Base-by-base conservation (phyloP, 2,888 invertebrate genomes). In the Caenorhabditis sp. region DNA sequence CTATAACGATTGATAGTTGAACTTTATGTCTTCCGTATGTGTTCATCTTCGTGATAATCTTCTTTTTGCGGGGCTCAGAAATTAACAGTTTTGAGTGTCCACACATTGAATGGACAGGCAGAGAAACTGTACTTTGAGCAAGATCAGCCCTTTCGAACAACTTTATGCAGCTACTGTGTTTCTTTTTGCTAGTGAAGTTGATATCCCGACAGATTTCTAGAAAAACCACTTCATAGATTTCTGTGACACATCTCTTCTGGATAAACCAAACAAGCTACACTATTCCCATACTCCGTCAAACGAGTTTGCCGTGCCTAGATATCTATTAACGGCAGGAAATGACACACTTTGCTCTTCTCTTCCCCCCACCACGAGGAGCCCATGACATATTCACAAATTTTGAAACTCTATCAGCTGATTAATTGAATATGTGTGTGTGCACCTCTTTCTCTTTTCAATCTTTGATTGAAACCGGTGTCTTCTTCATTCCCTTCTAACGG, bases 321-420 rank as follows among this genome's bases (percentile, higher is more conserved):
- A 47, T 47, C 47, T 47, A 47, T 47, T 47, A 47, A 19, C 24
- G 26, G 28, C 66, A 49, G 66, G 66, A 66, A 66, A 35, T 35
- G 49, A 49, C 66, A 51, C 35, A 49, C 66, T 49, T 51, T 51
- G 63, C 24, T 54, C 12, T 24, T 54, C 54, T 7, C n/a, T 47
- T 47, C 19, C 47, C n/a, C n/a, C 47, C 47, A 22, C n/a, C 22
- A 35, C 31, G 51, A 51, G 54, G 51, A 31, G 31, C 31, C 49
- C 35, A 28, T 66, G 66, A 49, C 66, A 49, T 28, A n/a, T 49
- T 22, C 31, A 12, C 14, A 54, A 41, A 38, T 28, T 68, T 68
- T 51, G 54, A 68, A 68, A 54, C 74, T 38, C 44, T 79, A 64
- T 70, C 74, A 69, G 26, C 61, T 73, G 66, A 79, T 70, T 69